These are phyloP conservation scores for Paramormyrops kingsleyae DNA, from an alignment of 2,113 vertebrate genomes.

Conservation along the genomic window DNA sequence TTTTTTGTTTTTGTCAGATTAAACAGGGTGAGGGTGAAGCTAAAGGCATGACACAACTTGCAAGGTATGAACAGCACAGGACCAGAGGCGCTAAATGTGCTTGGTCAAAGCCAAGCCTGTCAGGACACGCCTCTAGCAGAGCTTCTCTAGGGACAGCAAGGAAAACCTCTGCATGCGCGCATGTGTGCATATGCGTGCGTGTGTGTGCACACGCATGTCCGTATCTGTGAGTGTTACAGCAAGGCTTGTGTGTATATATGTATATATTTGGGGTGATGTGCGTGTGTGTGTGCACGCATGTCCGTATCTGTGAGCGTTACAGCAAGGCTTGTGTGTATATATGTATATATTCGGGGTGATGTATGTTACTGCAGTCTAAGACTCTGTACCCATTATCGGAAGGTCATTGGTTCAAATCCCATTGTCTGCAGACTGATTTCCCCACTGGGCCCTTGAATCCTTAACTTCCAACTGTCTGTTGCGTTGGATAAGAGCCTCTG, in stretches of 20 bases:
- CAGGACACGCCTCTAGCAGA: constrained; percentile 93
- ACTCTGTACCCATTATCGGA: background rate
- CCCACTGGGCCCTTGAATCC: background rate
- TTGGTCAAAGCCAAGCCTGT: constrained; percentile 79
- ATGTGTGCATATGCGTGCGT: background rate
- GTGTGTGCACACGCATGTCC: background rate
- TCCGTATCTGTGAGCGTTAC: background rate
- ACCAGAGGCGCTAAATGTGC: constrained; percentile 90
- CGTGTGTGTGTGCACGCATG: background rate
- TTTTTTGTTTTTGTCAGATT: constrained; percentile 60
- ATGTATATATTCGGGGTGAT: background rate
- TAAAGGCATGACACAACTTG: constrained; percentile 86
- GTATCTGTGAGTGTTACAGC: background rate
- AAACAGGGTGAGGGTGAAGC: constrained; percentile 69
- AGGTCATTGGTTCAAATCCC: background rate
- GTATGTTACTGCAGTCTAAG: background rate
- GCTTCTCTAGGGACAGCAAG: constrained; percentile 68
- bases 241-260: background rate
- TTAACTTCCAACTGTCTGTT: background rate
- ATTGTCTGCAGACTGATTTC: background rate
- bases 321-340: background rate
- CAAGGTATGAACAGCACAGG: constrained; percentile 94
- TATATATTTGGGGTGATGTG: background rate
- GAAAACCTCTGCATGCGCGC: background rate
- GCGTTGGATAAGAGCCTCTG: background rate